Conservation (phyloP, 2,797 vertebrate genomes). For the Phalloptychus januarius region DNA sequence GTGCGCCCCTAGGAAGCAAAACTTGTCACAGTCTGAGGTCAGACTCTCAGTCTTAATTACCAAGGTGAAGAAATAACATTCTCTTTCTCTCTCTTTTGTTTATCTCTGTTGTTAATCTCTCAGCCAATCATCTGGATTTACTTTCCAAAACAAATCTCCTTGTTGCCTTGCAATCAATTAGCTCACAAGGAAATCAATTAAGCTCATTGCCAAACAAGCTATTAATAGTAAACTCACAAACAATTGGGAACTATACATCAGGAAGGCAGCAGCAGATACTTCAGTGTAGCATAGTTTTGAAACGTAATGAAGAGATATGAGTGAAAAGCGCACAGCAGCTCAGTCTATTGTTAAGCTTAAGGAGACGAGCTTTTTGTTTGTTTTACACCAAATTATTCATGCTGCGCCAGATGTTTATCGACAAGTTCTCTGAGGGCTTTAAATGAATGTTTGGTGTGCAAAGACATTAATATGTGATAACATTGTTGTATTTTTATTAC, state of each 20-base stretch:
- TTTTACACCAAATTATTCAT: not conserved
- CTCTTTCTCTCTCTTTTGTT: constrained; percentile 16
- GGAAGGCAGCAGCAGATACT: constrained; percentile 41
- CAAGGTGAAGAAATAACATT: constrained; percentile 30
- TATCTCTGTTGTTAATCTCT: constrained; percentile 48
- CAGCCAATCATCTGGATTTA: constrained; percentile 44
- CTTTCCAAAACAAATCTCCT: constrained; percentile 57
- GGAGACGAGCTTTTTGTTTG: not conserved
- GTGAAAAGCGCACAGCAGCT: constrained; percentile 8
- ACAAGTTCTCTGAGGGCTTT: not conserved
- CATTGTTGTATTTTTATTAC: not conserved
- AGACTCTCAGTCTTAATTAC: constrained; percentile 43
- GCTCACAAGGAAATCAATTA: constrained; percentile 65
- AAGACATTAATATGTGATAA: not conserved
- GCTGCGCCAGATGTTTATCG: not conserved
- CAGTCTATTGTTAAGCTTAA: constrained; percentile 5
- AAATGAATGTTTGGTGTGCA: not conserved
- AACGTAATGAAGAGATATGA: constrained; percentile 59
- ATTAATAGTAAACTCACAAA: constrained; percentile 71
- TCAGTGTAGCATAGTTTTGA: constrained; percentile 64
- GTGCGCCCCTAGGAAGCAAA: constrained; percentile 3
- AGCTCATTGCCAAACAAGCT: constrained; percentile 46
- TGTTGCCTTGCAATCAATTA: constrained; percentile 60
- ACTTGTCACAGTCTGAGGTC: constrained; percentile 35
- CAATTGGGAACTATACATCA: constrained; percentile 50